Evolutionary conservation across 1,140 invertebrate species (phyloP), one percentile per base, ranked within the genome.

Genomic region (Drosophila jambulina): DNA sequence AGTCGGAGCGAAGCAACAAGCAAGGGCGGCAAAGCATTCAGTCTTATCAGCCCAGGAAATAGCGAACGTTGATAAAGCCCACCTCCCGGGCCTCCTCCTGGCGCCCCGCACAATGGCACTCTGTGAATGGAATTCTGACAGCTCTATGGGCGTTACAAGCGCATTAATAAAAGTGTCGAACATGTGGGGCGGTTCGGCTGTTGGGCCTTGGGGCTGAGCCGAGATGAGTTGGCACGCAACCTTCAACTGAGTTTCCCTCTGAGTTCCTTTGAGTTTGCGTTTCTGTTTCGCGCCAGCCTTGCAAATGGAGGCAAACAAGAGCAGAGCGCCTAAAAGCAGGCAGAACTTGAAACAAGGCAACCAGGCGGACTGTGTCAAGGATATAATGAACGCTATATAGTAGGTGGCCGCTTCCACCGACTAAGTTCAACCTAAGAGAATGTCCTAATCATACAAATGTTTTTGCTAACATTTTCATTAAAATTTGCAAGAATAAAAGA

Each of bases 101-200:
- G 40, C 5, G 15, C 62, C 51, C 34, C 21, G 45, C 62, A 59
- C 71, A 77, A 87, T 80, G 74, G 62, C 85, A 63, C 87, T 48
- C 75, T 70, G 56, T 84, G 84, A 88, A 88, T 88, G 84, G 80
- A 88, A 88, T 88, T 88, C 85, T 79, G 80, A 88, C 83, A 87
- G 83, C 77, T 77, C 67, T 61, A 54, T 71, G 70, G 74, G 84
- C 85, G 79, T 76, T 82, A 87, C 79, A 82, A 82, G 82, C 82
- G 64, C 84, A 88, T 88, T 88, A 88, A 88, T 88, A 90, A 88
- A 88, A 88, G 78, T 90, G 84, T 88, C 84, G 84, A 88, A 88
- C 77, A 80, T 75, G 80, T 58, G 68, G 49, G 53, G 7, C 21
- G 27, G 32, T 13, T n/a, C 19, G 5, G 15, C 40, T 32, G 46